Percentiles rank a stretch among this genome's conserved stretches.
phyloP scores from a whole-genome alignment of 2,888 invertebrate species.

The Ametastegia equiseti region DNA sequence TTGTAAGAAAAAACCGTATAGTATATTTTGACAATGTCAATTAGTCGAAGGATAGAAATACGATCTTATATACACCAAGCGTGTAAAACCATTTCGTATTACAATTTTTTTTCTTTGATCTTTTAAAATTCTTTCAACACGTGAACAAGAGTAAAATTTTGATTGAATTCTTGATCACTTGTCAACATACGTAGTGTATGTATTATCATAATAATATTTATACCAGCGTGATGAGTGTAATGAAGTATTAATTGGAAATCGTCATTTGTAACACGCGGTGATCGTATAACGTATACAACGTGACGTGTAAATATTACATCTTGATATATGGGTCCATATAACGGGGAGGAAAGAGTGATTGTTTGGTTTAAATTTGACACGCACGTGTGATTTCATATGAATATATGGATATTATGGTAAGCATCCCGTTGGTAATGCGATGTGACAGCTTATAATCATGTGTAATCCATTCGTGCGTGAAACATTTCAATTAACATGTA shows the following conservation, averaged over 20 bases:
- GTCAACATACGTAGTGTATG: too few species aligned
- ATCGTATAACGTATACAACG: neutral
- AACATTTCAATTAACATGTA: slow-evolving; percentile 35
- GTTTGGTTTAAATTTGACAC: slow-evolving; percentile 42
- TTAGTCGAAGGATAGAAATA: neutral
- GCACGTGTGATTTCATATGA: slow-evolving; percentile 32
- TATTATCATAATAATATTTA: too few species aligned
- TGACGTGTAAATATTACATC: neutral
- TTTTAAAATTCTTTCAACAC: neutral
- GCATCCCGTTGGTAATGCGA: slow-evolving; percentile 23
- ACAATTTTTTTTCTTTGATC: neutral
- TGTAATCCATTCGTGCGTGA: slow-evolving; percentile 29
- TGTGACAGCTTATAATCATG: slow-evolving; percentile 36
- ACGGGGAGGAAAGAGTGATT: neutral
- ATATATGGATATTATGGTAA: slow-evolving; percentile 2
- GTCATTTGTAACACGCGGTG: too few species aligned
- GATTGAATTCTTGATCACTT: slow-evolving; percentile 9
- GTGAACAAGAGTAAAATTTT: neutral
- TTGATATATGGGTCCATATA: neutral
- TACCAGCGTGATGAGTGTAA: neutral
- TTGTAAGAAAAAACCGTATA: neutral
- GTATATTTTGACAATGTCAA: neutral
- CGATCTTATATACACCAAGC: neutral
- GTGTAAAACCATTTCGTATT: too few species aligned
- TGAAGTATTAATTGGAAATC: neutral